phyloP scores from a whole-genome alignment of 2,888 invertebrate species.

The Catocala fraxini region DNA sequence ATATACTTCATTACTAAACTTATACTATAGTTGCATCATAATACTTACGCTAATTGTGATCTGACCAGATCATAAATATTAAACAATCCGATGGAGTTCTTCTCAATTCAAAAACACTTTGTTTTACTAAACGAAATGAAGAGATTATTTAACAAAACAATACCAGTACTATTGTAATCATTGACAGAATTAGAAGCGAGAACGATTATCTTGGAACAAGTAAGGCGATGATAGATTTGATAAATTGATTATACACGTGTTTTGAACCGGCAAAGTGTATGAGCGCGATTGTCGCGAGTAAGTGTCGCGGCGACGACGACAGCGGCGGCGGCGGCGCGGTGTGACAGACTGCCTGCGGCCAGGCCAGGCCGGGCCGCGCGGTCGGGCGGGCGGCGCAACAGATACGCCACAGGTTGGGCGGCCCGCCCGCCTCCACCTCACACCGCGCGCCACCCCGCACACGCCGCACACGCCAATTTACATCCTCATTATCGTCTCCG shows the following conservation, averaged over 20 bases:
- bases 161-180: neutral
- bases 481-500: conserved; percentile 80
- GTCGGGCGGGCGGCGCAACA: conserved; percentile 80
- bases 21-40: neutral
- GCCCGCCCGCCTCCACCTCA: conserved; percentile 68
- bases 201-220: conserved; percentile 16
- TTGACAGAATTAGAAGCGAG: conserved; percentile 4
- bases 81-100: conserved; percentile 19
- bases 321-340: conserved; percentile 50
- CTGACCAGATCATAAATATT: conserved; percentile 21
- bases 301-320: conserved; percentile 41
- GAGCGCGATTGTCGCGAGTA: conserved; percentile 43
- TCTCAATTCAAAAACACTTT: conserved; percentile 40
- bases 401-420: conserved; percentile 86
- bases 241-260: conserved; percentile 64
- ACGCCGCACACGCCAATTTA: conserved; percentile 74
- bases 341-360: conserved; percentile 57
- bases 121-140: conserved; percentile 10
- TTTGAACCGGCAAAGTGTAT: conserved; percentile 68
- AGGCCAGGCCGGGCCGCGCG: conserved; percentile 59
- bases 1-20: no score
- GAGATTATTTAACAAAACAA: conserved; percentile 13
- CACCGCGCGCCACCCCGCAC: conserved; percentile 49
- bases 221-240: conserved; percentile 49
- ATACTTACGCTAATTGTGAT: conserved; percentile 40